Evolutionary conservation across 2,113 vertebrate genomes (phyloP), one percentile per base, ranked within the genome.

Genomic region (Emydocephalus ijimae): DNA sequence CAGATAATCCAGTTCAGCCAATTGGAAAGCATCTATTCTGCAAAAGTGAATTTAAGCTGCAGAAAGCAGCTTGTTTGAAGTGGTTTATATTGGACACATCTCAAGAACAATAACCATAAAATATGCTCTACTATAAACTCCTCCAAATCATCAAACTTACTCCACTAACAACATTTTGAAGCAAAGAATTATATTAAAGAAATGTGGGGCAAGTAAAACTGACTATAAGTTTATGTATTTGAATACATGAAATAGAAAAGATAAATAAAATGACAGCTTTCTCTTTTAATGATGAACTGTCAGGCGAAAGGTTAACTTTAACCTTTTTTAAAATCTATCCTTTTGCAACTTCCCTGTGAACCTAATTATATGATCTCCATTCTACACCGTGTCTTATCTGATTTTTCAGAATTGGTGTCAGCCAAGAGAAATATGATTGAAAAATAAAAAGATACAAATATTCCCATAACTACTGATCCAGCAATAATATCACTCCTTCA

Each of bases 71-170:
- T 96, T 96, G 96, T 93, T 81, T 94, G 94, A 96, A 95, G 92
- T 93, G 94, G 90, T 97, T 97, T 97, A 95, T 92, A 88, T 93
- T 97, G 96, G 95, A 95, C 39, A 91, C 81, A 93, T 94, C 93
- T 93, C 94, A 96, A 96, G 92, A 97, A 96, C 87, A 96, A 97
- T 95, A 96, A 96, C 94, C 95, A 94, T 91, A 96, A 91, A 95
- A 91, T 94, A 93, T 95, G 90, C 87, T 96, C 96, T 94, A 95
- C 34, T 96, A 85, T 93, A 96, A 96, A 93, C 88, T 5, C 54
- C 95, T 96, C 93, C 92, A 94, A 96, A 96, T 96, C 94, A 96
- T 95, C 95, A 94, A 93, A 92, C 95, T 96, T 95, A 57, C 94
- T 96, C 11, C 92, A 87, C 96, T 90, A 95, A 89, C 52, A 95